Percentiles rank a stretch among this genome's conserved stretches.
These are phyloP conservation scores for Pseudochirops corinnae DNA, from an alignment of 2,797 vertebrate species.

Conservation along the genomic window DNA sequence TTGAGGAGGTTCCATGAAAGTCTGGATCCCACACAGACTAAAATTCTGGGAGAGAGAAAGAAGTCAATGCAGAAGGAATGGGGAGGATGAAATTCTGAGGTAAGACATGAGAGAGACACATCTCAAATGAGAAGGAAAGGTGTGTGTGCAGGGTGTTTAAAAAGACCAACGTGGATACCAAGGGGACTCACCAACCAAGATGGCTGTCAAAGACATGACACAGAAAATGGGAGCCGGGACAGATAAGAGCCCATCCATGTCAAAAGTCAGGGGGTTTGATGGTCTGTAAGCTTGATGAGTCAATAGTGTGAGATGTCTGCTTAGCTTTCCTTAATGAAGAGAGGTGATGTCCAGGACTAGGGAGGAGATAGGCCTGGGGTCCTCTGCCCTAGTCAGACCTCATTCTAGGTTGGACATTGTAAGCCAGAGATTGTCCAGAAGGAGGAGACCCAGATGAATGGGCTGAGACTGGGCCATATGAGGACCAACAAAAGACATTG, in stretches of 20 bases:
- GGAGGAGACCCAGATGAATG: not conserved
- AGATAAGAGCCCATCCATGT: not conserved
- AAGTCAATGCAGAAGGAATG: not conserved
- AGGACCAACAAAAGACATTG: not conserved
- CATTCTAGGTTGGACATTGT: not conserved
- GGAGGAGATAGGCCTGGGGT: not conserved
- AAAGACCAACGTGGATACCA: not conserved
- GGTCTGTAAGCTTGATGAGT: not conserved
- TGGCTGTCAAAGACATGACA: not conserved
- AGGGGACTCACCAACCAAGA: not conserved
- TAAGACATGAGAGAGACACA: not conserved
- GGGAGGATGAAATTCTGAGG: not conserved
- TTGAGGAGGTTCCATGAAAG: not conserved
- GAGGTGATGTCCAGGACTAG: not conserved
- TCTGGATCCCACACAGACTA: not conserved
- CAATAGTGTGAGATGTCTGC: too few relatives aligned
- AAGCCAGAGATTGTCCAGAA: not conserved
- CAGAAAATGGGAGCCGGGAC: not conserved
- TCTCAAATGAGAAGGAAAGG: not conserved
- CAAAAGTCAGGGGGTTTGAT: not conserved
- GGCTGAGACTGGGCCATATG: too few relatives aligned
- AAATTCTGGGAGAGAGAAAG: not conserved
- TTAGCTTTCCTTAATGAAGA: not conserved
- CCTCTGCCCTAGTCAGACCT: not conserved
- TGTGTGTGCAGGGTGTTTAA: not conserved